Percentiles rank a stretch among this genome's conserved stretches.
Evolutionary conservation across 1,140 invertebrate species (phyloP).

Genomic region (Drosophila busckii): DNA sequence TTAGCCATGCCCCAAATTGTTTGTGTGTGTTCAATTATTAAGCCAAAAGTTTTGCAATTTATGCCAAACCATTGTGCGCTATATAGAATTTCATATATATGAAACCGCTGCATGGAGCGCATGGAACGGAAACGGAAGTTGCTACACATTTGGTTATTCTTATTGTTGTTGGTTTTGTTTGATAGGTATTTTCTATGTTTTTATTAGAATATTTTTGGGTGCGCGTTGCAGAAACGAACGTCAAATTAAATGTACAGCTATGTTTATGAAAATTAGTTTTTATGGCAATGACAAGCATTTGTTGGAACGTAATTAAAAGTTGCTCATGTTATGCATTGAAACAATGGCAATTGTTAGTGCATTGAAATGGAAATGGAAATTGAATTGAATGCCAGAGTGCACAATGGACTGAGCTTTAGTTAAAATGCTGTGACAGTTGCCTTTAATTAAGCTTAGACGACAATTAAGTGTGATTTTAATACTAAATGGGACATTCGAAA

Average conservation of each 20-base stretch:
- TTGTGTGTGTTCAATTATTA: not conserved
- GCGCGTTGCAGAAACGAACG: constrained; percentile 45
- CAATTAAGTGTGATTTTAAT: no score
- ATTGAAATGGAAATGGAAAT: no score
- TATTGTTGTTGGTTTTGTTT: constrained; percentile 29
- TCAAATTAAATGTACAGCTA: constrained; percentile 62
- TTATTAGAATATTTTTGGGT: constrained; percentile 49
- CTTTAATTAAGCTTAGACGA: no score
- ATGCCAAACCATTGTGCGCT: constrained; percentile 31
- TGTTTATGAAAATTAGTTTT: no score
- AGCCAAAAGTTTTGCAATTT: not conserved
- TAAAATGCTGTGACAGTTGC: no score
- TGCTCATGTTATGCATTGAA: no score
- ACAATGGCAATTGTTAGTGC: no score
- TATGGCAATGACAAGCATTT: no score
- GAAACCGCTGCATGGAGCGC: constrained; percentile 13
- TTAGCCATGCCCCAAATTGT: not conserved
- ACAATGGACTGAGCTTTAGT: no score
- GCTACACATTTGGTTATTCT: constrained; percentile 45
- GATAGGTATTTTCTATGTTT: constrained; percentile 54
- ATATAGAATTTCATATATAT: constrained; percentile 11
- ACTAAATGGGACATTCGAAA: constrained; percentile 2
- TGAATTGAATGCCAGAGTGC: no score
- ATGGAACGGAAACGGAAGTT: constrained; percentile 54
- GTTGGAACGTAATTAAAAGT: no score